phyloP scores from a whole-genome alignment of 2,888 invertebrate species.

The Muscina levida region DNA sequence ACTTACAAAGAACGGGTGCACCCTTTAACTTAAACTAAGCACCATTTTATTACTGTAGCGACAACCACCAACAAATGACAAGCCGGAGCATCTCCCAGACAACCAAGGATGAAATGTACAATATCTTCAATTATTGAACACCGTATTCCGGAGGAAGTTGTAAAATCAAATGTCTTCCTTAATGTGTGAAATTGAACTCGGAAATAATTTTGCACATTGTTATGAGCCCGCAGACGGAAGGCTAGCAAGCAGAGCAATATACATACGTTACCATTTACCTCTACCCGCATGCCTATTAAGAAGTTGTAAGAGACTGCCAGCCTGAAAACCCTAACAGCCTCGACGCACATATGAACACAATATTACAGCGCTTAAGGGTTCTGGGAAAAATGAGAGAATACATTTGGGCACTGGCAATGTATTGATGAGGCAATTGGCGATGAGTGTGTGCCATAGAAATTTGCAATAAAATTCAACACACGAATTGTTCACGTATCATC shows the following conservation, averaged over 20 bases:
- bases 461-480: slow-evolving; percentile 45
- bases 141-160: slow-evolving; percentile 74
- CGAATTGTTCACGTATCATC: slow-evolving; percentile 45
- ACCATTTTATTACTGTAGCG: not conserved
- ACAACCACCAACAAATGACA: slow-evolving; percentile 29
- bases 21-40: slow-evolving; percentile 32
- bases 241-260: not conserved
- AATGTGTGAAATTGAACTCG: slow-evolving; percentile 79
- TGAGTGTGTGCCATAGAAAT: not conserved
- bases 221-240: slow-evolving; percentile 70
- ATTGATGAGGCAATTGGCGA: not conserved
- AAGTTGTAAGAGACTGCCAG: slow-evolving; percentile 11
- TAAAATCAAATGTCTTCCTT: slow-evolving; percentile 79
- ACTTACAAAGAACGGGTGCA: not conserved
- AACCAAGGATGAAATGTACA: slow-evolving; percentile 67
- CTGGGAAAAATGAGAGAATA: slow-evolving; percentile 3
- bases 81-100: slow-evolving; percentile 36
- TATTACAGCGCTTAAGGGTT: not conserved
- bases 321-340: not conserved
- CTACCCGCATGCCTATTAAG: slow-evolving; percentile 45
- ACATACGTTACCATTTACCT: slow-evolving; percentile 19
- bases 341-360: not conserved
- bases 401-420: slow-evolving; percentile 8
- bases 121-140: slow-evolving; percentile 77
- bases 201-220: slow-evolving; percentile 79